Percentiles rank a stretch among this genome's conserved stretches.
phyloP scores from a whole-genome alignment of 2,113 vertebrate genomes.

The Zonotrichia leucophrys region DNA sequence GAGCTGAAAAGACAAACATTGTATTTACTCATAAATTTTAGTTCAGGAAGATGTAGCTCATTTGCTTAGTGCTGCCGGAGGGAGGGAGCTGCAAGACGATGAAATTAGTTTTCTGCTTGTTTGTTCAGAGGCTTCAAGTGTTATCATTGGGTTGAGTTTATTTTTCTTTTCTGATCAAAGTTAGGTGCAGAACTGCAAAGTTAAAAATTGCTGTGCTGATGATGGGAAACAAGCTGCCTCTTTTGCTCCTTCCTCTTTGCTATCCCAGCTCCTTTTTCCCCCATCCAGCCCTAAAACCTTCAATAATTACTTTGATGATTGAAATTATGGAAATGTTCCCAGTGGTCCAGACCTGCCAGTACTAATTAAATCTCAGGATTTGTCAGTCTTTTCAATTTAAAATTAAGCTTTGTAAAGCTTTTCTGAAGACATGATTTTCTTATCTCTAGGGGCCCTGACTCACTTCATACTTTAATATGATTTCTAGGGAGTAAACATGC shows the following conservation, averaged over 20 bases:
- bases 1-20: not conserved
- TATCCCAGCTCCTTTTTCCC: not conserved
- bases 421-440: not conserved
- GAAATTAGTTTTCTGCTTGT: not conserved
- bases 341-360: not conserved
- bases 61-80: not conserved
- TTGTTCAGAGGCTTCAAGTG: not conserved
- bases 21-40: not conserved
- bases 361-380: slow-evolving; percentile 35
- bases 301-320: not conserved
- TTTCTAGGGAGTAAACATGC: slow-evolving; percentile 8
- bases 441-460: not conserved
- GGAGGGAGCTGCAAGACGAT: not conserved
- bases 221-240: not conserved
- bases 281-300: not conserved
- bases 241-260: not conserved
- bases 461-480: not conserved
- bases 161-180: slow-evolving; percentile 18
- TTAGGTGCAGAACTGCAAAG: not conserved
- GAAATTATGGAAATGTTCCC: slow-evolving; percentile 8
- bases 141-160: not conserved
- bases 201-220: not conserved
- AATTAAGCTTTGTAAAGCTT: not conserved
- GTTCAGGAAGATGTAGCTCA: not conserved
- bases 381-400: not conserved